phyloP scores from a whole-genome alignment of 2,888 invertebrate genomes.

The Orthosia gothica region DNA sequence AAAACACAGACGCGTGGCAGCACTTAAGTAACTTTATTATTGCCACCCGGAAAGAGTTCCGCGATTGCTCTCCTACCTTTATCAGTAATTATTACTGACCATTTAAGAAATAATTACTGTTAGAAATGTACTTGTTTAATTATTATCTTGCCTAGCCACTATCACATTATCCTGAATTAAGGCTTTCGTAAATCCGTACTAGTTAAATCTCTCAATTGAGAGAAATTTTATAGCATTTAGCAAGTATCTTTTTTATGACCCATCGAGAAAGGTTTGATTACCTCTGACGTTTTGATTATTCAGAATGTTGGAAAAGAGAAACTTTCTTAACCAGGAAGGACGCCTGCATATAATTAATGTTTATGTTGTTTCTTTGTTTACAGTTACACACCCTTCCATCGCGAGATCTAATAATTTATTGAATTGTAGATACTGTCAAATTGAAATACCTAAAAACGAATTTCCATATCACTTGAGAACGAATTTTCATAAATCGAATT shows the following conservation, averaged over 20 bases:
- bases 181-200: no score
- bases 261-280: background rate
- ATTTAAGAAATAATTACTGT: background rate
- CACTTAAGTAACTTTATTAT: background rate
- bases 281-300: no score
- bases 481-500: background rate
- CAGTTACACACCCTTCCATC: background rate
- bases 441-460: background rate
- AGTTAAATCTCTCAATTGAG: background rate
- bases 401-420: constrained; percentile 1
- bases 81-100: constrained; percentile 1
- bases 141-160: background rate
- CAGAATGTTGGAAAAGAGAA: background rate
- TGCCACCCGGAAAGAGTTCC: background rate
- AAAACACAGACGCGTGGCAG: background rate
- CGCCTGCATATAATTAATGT: background rate
- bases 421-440: background rate
- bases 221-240: background rate
- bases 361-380: constrained; percentile 1
- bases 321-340: background rate
- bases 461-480: background rate
- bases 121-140: background rate
- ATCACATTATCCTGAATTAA: no score
- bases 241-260: background rate
- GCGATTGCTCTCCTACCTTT: background rate